Percentiles rank a stretch among this genome's conserved stretches.
These are phyloP conservation scores for Spermophilus dauricus DNA, from an alignment of 2,113 vertebrate species.

Conservation along the genomic window DNA sequence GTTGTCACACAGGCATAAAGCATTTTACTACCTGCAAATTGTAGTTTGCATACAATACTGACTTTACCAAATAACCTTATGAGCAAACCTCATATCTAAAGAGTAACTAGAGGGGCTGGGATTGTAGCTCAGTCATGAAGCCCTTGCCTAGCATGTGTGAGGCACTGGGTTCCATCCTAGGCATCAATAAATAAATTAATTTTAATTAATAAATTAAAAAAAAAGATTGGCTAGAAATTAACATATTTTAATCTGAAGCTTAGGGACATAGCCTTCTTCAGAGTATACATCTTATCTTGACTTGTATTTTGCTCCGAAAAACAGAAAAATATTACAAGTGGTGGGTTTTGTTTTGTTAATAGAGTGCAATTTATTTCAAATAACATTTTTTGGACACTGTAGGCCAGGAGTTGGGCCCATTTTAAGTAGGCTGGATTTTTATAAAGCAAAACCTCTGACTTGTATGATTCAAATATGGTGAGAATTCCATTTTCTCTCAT, in stretches of 20 bases:
- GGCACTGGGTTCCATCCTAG: too few species aligned
- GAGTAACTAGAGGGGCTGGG: not conserved
- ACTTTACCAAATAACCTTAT: not conserved
- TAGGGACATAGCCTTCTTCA: not conserved
- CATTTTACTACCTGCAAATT: not conserved
- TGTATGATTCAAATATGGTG: not conserved
- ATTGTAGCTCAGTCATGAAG: too few species aligned
- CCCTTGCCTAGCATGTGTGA: too few species aligned
- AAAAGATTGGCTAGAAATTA: not conserved
- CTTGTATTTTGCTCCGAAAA: not conserved
- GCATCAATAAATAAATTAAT: too few species aligned
- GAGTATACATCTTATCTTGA: not conserved
- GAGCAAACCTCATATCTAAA: not conserved
- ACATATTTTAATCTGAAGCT: not conserved
- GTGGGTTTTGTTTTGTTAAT: not conserved
- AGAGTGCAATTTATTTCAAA: constrained; percentile 14
- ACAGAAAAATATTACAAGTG: not conserved
- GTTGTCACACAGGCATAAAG: not conserved
- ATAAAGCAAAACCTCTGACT: not conserved
- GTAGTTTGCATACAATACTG: not conserved
- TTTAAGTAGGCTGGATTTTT: constrained; percentile 4
- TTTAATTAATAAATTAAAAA: too few species aligned
- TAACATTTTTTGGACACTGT: not conserved
- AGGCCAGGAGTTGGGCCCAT: not conserved
- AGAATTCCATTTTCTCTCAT: constrained; percentile 22